phyloP scores from a whole-genome alignment of 2,113 vertebrate genomes.

The Rhinopithecus roxellana region DNA sequence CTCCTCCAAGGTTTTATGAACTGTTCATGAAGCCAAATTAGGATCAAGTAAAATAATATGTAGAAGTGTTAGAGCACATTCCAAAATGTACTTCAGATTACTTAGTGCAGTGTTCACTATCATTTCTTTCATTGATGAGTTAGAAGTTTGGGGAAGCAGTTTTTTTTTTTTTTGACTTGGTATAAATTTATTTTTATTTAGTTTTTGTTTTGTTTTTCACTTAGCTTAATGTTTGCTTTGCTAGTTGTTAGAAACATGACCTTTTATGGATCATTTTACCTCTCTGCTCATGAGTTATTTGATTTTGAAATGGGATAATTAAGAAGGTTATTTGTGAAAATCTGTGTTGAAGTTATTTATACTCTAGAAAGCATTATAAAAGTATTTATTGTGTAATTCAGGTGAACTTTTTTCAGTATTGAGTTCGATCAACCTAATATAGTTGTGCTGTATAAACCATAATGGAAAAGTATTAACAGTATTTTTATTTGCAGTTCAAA shows the following conservation, averaged over 20 bases:
- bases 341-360: not conserved
- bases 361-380: not conserved
- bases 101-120: not conserved
- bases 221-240: not conserved
- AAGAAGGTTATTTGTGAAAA: not conserved
- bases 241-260: not conserved
- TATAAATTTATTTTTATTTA: not conserved
- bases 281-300: not conserved
- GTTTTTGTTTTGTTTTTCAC: not conserved
- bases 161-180: not conserved
- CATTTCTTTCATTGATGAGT: not conserved
- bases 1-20: not conserved
- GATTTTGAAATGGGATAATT: not conserved
- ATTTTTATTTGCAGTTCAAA: not conserved
- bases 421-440: not conserved
- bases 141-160: not conserved
- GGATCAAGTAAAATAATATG: not conserved
- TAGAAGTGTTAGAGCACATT: not conserved
- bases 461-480: not conserved
- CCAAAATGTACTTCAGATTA: not conserved
- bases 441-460: not conserved
- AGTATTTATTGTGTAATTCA: not conserved
- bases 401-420: not conserved
- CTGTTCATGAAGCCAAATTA: not conserved
- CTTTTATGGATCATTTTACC: not conserved